These are phyloP conservation scores for Platycheirus rosarum DNA, from an alignment of 2,888 invertebrate genomes.

Conservation along the genomic window DNA sequence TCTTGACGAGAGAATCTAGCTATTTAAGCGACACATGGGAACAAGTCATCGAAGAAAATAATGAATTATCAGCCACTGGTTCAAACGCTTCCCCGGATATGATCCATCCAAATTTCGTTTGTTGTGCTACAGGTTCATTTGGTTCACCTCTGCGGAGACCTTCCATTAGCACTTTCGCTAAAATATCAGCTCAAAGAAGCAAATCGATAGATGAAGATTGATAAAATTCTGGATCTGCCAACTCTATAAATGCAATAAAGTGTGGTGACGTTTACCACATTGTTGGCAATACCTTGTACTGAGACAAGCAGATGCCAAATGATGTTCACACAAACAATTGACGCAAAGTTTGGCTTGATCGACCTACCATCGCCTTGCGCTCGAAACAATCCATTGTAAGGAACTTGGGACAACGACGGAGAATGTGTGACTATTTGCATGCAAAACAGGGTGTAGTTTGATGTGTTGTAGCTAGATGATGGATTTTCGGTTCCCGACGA, in stretches of 20 bases:
- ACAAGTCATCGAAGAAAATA: background rate
- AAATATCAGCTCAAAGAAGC: slow-evolving; percentile 31
- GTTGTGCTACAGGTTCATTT: slow-evolving; percentile 29
- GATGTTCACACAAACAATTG: slow-evolving; percentile 14
- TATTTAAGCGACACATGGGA: slow-evolving; percentile 9
- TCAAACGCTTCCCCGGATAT: slow-evolving; percentile 6
- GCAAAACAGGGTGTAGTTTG: too few relatives aligned
- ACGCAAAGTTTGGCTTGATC: slow-evolving; percentile 10
- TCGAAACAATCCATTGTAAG: slow-evolving; percentile 23
- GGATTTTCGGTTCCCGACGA: background rate
- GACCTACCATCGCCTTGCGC: slow-evolving; percentile 6
- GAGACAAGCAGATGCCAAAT: slow-evolving; percentile 2
- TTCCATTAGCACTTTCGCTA: slow-evolving; percentile 15
- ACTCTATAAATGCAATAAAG: slow-evolving; percentile 22
- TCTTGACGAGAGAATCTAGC: slow-evolving; percentile 4
- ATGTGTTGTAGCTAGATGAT: slow-evolving; percentile 3
- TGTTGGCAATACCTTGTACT: slow-evolving; percentile 16
- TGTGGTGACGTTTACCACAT: slow-evolving; percentile 25
- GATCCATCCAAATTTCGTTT: slow-evolving; percentile 25
- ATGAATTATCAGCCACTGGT: background rate
- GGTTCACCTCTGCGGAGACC: slow-evolving; percentile 26
- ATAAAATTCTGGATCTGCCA: slow-evolving; percentile 38
- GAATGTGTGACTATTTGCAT: slow-evolving; percentile 4
- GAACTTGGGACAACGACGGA: slow-evolving; percentile 16
- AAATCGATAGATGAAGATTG: slow-evolving; percentile 11